Base-by-base conservation (phyloP, 2,888 invertebrate species). In the Lamproptera curius region DNA sequence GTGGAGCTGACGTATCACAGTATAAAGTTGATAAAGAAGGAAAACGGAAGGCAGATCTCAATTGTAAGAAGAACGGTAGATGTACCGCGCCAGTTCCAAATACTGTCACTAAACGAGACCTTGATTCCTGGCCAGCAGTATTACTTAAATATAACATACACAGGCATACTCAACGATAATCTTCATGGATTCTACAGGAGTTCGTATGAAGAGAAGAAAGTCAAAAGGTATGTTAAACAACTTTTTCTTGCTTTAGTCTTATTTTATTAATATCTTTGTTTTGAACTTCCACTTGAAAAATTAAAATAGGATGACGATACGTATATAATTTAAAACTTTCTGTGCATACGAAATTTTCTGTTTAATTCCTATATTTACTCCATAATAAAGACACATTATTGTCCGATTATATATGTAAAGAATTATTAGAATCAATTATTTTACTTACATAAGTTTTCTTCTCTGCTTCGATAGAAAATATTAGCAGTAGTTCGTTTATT, bases 101-200 rank as follows among this genome's bases (percentile, higher is more conserved):
- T 94, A 23, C 77, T 96, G 50, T 82, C 89, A 48, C 75, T 94
- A 56, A 82, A 86, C 16, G 89, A 90, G 41, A 73, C 79, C 16
- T 70, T 96, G 51, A 77, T 81, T 55, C 81, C 76, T 10, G 92
- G 91, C 10, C 78, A 84, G 37, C 89, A 90, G 53, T 96, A 95
- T 70, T 76, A 90, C 42, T 70, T 97, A 54, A 84, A 90, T 55
- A 91, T 96, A 52, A 89, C 90, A 39, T 97, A 92, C 65, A 82
- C 88, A 3, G 96, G 95, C 0, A 83, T 90, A 50, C 81, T 96
- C 42, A 93, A 93, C 63, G 94, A 95, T 66, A 89, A 92, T 56
- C 80, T 95, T 26, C 91, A 93, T 62, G 96, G 95, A 35, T 95
- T 96, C 75, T 96, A 95, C 67, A 89, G 94, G 59, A 95, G 95